Conservation (phyloP, 2,888 invertebrate genomes). For the Diaperis boleti region DNA sequence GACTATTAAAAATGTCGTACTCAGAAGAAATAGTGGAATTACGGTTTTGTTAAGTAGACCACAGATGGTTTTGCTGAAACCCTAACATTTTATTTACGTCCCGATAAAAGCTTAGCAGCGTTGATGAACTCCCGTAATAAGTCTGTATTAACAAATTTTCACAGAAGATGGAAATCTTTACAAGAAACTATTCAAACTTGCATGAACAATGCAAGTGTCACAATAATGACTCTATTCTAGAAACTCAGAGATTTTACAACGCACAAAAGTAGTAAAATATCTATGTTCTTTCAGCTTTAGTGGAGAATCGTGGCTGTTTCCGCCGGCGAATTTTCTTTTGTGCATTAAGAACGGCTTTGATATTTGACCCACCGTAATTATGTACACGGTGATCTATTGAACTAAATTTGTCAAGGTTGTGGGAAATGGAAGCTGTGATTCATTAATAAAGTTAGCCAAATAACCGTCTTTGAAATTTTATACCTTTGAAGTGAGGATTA, state of each 20-base stretch:
- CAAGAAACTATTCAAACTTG: not conserved
- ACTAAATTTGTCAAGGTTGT: not conserved
- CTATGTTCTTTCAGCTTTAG: not conserved
- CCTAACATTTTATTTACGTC: too few species aligned
- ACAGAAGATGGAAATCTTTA: not conserved
- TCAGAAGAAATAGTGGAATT: too few species aligned
- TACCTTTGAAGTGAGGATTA: not conserved
- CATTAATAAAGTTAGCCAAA: not conserved
- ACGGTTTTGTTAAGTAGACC: too few species aligned
- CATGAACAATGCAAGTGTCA: not conserved
- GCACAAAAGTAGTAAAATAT: not conserved
- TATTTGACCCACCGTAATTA: constrained; percentile 4
- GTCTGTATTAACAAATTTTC: too few species aligned
- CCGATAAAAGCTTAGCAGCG: too few species aligned
- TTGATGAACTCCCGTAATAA: too few species aligned
- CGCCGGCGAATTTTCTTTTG: not conserved
- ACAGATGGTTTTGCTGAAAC: too few species aligned
- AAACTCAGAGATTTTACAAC: not conserved
- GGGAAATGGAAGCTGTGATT: not conserved
- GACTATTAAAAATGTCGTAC: too few species aligned
- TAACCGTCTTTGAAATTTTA: not conserved
- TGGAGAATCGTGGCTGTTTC: not conserved
- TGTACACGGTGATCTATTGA: not conserved
- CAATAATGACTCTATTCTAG: not conserved
- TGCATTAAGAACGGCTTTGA: not conserved